Conservation (phyloP, 2,888 invertebrate genomes). For the Drymonia ruficornis region DNA sequence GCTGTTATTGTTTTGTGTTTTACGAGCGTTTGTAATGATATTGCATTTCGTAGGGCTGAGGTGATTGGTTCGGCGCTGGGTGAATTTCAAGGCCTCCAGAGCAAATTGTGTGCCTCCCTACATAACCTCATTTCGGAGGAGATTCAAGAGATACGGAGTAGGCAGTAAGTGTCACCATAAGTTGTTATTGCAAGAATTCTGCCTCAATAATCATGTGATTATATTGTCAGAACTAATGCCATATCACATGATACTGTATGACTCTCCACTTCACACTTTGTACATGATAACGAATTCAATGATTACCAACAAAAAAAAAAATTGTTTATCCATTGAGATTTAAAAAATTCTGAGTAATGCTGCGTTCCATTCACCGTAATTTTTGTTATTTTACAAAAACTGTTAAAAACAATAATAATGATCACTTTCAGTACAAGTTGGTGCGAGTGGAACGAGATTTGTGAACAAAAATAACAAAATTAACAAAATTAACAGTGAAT, state of each 20-base stretch:
- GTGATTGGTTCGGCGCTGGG: slow-evolving; percentile 71
- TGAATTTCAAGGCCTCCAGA: slow-evolving; percentile 69
- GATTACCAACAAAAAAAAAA: too few species aligned
- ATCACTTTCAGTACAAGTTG: too few species aligned
- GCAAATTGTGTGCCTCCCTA: slow-evolving; percentile 64
- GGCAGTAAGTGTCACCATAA: slow-evolving; percentile 56
- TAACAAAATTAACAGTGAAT: too few species aligned
- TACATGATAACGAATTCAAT: not conserved
- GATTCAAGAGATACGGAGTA: slow-evolving; percentile 68
- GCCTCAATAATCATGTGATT: not conserved
- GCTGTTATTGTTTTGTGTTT: slow-evolving; percentile 36
- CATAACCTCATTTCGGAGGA: slow-evolving; percentile 73
- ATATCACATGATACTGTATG: not conserved
- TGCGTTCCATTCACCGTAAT: too few species aligned
- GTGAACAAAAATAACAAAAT: too few species aligned
- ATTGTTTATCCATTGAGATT: too few species aligned
- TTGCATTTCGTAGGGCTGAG: slow-evolving; percentile 61
- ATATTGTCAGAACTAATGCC: not conserved
- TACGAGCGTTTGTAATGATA: slow-evolving; percentile 27
- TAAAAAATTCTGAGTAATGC: too few species aligned
- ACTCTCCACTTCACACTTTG: too few species aligned
- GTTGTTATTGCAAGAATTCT: not conserved
- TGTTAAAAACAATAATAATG: too few species aligned
- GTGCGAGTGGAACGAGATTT: too few species aligned
- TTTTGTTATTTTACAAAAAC: too few species aligned